Evolutionary conservation across 2,113 vertebrate genomes (phyloP), one percentile per base, ranked within the genome.

Genomic region (Mus spicilegus): DNA sequence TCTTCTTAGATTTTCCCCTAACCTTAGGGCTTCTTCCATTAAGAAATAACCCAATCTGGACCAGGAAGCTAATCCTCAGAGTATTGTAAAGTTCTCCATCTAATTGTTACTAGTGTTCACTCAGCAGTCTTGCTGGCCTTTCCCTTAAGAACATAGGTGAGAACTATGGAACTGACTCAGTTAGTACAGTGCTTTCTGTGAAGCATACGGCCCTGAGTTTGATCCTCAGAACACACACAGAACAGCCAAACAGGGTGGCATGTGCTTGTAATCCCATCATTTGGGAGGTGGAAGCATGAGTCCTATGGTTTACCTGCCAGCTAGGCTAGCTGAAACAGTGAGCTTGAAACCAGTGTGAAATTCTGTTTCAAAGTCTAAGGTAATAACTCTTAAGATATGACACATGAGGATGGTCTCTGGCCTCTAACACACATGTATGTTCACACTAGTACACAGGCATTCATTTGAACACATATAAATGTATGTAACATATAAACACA

Each of bases 21-120:
- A n/a, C 30, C 36, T 75, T 12, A 33, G 54, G 6, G 14, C 16
- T 76, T 19, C 30, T 42, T 63, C 28, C 24, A 67, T 49, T 51
- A 90, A 93, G 14, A 51, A 16, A 46, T 87, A 81, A 93, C 51
- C 30, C 24, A 82, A 33, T 12, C 5, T 95, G 63, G 69, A 26
- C 92, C 49, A 76, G 84, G 73, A 72, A 90, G 65, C 26, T 20
- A 42, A 42, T 75, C 42, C 36, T 92, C 33, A 42, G 91, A 81
- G 56, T 67, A 84, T 75, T 70, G 70, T 82, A 93, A 67, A 96
- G 81, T 93, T 90, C 46, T 61, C 63, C n/a, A 42, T 7, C 46
- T 70, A 49, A 86, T 51, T 93, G 78, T 93, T 77, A 24, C 26
- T 91, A 65, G 65, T 51, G 49, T 87, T 73, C 75, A 70, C 49